phyloP scores from a whole-genome alignment of 2,888 invertebrate genomes.

The Dasysyrphus tricinctus region DNA sequence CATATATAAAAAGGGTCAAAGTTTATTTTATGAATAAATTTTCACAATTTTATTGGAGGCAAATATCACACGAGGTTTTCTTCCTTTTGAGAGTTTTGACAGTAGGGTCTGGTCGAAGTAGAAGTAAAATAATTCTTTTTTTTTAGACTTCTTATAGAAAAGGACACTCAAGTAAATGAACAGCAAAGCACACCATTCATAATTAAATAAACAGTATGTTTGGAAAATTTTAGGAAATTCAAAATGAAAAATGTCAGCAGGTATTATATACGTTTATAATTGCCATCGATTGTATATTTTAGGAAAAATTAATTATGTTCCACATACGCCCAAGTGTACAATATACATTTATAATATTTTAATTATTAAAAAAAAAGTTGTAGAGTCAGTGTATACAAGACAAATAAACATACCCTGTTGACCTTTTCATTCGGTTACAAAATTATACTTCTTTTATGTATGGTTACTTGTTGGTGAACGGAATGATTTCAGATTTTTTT shows the following conservation, averaged over 20 bases:
- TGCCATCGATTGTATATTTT: neutral
- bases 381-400: too few relatives aligned
- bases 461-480: too few relatives aligned
- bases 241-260: neutral
- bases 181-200: neutral
- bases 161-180: neutral
- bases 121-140: neutral
- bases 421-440: too few relatives aligned
- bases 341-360: too few relatives aligned
- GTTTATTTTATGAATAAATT: constrained; percentile 38
- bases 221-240: neutral
- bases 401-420: too few relatives aligned
- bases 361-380: too few relatives aligned
- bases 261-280: neutral
- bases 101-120: neutral
- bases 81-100: neutral
- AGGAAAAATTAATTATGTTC: neutral
- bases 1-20: neutral
- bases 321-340: neutral
- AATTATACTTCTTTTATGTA: too few relatives aligned
- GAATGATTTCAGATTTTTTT: too few relatives aligned
- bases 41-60: constrained; percentile 16
- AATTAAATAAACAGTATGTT: constrained; percentile 3
- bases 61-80: neutral
- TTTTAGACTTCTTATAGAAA: too few relatives aligned